Conservation (phyloP, 2,888 invertebrate genomes). For the Eupithecia inturbata region DNA sequence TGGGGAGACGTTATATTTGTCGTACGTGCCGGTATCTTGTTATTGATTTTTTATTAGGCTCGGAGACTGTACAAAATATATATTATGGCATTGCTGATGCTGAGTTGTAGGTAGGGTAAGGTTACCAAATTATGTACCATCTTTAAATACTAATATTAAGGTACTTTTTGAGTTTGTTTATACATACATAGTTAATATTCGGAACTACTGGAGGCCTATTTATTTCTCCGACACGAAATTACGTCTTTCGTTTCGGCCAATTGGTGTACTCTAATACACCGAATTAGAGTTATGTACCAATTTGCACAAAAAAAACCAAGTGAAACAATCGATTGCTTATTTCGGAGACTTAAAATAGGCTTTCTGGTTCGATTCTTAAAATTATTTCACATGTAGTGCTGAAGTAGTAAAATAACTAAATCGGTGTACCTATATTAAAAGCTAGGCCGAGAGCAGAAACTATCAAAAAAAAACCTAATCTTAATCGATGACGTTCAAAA, state of each 20-base stretch:
- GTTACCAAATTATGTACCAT: neutral
- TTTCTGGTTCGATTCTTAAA: no score
- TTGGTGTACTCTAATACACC: no score
- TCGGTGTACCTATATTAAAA: neutral
- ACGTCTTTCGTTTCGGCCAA: no score
- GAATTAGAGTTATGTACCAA: no score
- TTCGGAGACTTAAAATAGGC: no score
- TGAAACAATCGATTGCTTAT: no score
- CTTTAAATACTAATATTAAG: neutral
- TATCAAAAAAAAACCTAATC: no score
- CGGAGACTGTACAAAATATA: neutral
- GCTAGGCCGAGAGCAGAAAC: no score
- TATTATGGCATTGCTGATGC: neutral
- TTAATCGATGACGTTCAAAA: no score
- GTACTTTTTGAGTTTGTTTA: neutral
- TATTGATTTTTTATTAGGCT: neutral
- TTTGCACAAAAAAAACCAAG: no score
- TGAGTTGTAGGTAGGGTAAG: neutral
- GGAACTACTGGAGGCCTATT: no score
- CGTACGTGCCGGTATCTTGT: constrained; percentile 11
- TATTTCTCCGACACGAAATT: no score
- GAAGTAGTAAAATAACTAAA: neutral
- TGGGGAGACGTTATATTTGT: constrained; percentile 8
- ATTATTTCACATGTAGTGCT: neutral
- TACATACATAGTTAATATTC: neutral